These are phyloP conservation scores for Neoniphon sammara DNA, from an alignment of 2,797 vertebrate species.

Conservation along the genomic window DNA sequence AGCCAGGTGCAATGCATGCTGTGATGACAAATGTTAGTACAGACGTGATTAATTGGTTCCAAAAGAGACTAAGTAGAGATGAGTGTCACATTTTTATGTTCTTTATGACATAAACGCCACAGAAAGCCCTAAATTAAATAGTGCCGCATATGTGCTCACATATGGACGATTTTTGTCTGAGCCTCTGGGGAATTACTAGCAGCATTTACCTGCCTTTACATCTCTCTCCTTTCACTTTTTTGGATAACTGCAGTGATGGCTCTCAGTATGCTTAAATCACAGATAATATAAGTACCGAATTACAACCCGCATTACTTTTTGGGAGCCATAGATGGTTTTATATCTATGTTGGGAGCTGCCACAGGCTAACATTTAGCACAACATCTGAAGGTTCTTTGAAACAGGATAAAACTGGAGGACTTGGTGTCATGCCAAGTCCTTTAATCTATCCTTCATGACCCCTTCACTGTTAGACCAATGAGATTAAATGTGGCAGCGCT, in stretches of 20 bases:
- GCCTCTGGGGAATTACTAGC: conserved; percentile 6
- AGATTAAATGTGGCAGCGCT: conserved; percentile 33
- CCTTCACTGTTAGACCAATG: conserved; percentile 10
- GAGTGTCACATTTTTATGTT: background rate
- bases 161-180: conserved; percentile 37
- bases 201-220: conserved; percentile 27
- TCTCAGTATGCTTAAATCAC: conserved; percentile 1
- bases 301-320: conserved; percentile 38
- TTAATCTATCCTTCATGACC: conserved; percentile 25
- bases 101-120: conserved; percentile 25
- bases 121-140: conserved; percentile 38
- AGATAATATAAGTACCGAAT: conserved; percentile 25
- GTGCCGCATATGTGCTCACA: conserved; percentile 13
- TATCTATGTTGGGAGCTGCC: conserved; percentile 29
- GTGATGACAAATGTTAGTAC: conserved; percentile 11
- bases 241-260: conserved; percentile 20
- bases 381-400: conserved; percentile 21
- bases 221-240: conserved; percentile 14
- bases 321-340: background rate
- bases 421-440: conserved; percentile 27
- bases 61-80: conserved; percentile 11
- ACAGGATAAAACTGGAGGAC: conserved; percentile 22
- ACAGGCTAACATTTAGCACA: conserved; percentile 38
- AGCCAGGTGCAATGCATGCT: background rate
- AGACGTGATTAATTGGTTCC: conserved; percentile 18